These are phyloP conservation scores for Dendrocopos noguchii DNA, from an alignment of 2,113 vertebrate genomes.

Conservation along the genomic window DNA sequence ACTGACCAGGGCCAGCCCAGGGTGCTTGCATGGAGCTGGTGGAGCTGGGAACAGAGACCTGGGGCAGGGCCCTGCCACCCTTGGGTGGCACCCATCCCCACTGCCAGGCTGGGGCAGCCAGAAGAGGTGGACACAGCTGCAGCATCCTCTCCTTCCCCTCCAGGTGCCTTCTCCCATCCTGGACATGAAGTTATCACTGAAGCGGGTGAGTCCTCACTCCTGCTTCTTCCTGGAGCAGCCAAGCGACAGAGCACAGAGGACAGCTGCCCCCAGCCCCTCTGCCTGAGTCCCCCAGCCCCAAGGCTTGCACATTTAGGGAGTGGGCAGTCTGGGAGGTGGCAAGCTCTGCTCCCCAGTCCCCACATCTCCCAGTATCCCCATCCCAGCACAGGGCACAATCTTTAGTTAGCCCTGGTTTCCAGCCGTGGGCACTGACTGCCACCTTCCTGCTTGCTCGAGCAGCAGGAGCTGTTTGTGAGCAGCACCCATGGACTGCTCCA, in stretches of 20 bases:
- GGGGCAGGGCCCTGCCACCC: too few species aligned
- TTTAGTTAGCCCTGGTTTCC: accelerated
- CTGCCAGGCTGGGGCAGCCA: not conserved
- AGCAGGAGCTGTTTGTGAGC: conserved; percentile 86
- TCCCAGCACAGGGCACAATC: not conserved
- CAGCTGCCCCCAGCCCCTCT: not conserved
- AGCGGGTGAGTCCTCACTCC: conserved; percentile 76
- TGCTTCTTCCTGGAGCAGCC: not conserved
- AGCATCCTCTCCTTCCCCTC: not conserved
- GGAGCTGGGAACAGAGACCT: not conserved
- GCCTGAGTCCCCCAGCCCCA: not conserved
- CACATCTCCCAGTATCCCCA: not conserved
- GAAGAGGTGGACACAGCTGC: accelerated
- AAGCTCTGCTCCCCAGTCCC: not conserved
- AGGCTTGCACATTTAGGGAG: not conserved
- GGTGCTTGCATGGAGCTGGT: not conserved
- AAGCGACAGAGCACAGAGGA: not conserved
- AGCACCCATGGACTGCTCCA: conserved; percentile 76
- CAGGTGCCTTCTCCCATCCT: conserved; percentile 81
- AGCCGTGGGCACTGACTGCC: not conserved
- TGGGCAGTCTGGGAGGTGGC: not conserved
- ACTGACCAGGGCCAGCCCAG: too few species aligned
- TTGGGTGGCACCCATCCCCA: not conserved
- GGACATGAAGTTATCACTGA: conserved; percentile 85
- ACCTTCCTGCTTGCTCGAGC: not conserved